phyloP scores from a whole-genome alignment of 1,140 invertebrate genomes.

The Drosophila sucinea region DNA sequence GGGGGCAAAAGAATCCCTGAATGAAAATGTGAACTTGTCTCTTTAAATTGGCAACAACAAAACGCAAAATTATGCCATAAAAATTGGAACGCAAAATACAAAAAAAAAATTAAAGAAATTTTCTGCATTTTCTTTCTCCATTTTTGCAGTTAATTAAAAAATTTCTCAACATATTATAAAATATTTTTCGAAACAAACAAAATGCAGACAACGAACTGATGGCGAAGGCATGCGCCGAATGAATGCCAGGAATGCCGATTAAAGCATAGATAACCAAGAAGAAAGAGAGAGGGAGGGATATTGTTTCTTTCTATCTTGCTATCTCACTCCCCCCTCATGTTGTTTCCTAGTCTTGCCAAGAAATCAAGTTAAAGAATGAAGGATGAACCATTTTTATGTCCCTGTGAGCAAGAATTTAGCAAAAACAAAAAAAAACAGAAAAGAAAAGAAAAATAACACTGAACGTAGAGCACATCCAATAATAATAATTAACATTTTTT shows the following conservation, averaged over 20 bases:
- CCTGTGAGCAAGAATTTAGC: too few relatives aligned
- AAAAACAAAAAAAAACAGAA: too few relatives aligned
- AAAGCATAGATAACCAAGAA: slow-evolving; percentile 2
- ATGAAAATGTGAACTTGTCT: neutral
- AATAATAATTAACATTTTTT: too few relatives aligned
- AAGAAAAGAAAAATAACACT: too few relatives aligned
- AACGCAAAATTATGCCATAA: neutral
- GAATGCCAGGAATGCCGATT: slow-evolving; percentile 8
- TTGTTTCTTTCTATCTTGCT: neutral
- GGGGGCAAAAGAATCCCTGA: neutral
- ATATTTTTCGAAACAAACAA: neutral
- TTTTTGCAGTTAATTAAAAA: slow-evolving; percentile 47
- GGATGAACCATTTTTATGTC: too few relatives aligned
- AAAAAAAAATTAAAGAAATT: neutral
- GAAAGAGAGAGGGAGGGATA: neutral
- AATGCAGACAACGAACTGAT: slow-evolving; percentile 3
- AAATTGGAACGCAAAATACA: neutral
- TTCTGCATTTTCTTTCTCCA: slow-evolving; percentile 1
- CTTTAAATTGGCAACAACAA: neutral
- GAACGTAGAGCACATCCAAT: too few relatives aligned
- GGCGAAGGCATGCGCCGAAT: neutral
- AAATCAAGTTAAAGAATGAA: too few relatives aligned
- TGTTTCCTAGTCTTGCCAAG: too few relatives aligned
- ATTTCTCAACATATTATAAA: slow-evolving; percentile 25
- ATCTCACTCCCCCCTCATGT: too few relatives aligned